phyloP scores from a whole-genome alignment of 2,797 vertebrate species.

The Nannoperca obscura region DNA sequence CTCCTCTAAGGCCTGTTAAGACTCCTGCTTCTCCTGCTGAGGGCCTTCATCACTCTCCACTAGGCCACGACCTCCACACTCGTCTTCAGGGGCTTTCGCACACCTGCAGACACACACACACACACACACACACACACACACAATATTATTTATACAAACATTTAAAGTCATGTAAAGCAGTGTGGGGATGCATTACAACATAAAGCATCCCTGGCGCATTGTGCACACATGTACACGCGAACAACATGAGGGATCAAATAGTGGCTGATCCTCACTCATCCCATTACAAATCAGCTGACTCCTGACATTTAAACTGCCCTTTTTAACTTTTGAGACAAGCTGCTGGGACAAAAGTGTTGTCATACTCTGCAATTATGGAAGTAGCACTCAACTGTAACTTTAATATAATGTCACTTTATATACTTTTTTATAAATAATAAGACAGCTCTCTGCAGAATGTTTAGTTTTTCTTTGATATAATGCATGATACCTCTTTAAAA shows the following conservation, averaged over 20 bases:
- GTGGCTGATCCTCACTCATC: constrained; percentile 63
- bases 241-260: constrained; percentile 41
- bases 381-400: not conserved
- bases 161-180: constrained; percentile 26
- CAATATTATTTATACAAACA: not conserved
- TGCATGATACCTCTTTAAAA: not conserved
- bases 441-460: not conserved
- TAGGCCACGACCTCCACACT: constrained; percentile 84
- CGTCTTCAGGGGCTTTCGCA: constrained; percentile 85
- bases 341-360: not conserved
- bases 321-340: constrained; percentile 26
- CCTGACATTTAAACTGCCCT: constrained; percentile 34
- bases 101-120: constrained; percentile 75
- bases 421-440: not conserved
- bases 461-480: not conserved
- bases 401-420: not conserved
- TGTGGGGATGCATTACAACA: not conserved
- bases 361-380: not conserved
- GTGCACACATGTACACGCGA: constrained; percentile 16
- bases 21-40: constrained; percentile 65
- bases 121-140: too few relatives aligned
- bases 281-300: constrained; percentile 62
- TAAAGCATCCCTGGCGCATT: not conserved
- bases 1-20: constrained; percentile 81
- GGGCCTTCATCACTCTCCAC: constrained; percentile 86